A percentile compares a stretch with the other conserved stretches of the same genome.
phyloP scores from a whole-genome alignment of 2,797 vertebrate genomes.

The Vultur gryphus region DNA sequence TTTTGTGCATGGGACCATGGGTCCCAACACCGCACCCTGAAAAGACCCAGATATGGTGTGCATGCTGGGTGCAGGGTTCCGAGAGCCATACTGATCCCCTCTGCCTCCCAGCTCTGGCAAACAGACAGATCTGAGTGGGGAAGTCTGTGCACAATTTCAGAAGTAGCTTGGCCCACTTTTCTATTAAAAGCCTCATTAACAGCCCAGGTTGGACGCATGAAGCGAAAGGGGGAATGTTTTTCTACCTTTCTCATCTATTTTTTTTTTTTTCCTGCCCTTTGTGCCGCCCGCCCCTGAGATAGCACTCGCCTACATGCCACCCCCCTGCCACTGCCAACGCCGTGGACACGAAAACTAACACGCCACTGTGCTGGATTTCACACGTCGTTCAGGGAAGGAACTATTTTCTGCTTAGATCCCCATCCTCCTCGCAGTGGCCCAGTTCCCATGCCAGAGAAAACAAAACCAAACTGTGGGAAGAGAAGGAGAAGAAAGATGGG shows the following conservation, averaged over 20 bases:
- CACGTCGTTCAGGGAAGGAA: not conserved
- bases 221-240: not conserved
- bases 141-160: not conserved
- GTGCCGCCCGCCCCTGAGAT: not conserved
- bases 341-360: accelerated
- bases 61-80: not conserved
- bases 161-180: not conserved
- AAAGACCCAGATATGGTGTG: accelerated
- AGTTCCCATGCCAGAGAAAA: not conserved
- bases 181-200: not conserved
- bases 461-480: not conserved
- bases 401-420: not conserved
- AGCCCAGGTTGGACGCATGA: not conserved
- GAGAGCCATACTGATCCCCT: not conserved
- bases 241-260: not conserved
- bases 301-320: not conserved
- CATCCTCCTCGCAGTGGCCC: not conserved
- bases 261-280: not conserved
- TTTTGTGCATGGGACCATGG: accelerated
- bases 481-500: not conserved
- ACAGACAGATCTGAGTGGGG: not conserved
- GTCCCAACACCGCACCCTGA: not conserved
- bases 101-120: not conserved
- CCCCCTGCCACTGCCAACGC: not conserved
- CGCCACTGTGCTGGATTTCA: not conserved